phyloP scores from a whole-genome alignment of 2,888 invertebrate genomes.

The Drosophila falleni region DNA sequence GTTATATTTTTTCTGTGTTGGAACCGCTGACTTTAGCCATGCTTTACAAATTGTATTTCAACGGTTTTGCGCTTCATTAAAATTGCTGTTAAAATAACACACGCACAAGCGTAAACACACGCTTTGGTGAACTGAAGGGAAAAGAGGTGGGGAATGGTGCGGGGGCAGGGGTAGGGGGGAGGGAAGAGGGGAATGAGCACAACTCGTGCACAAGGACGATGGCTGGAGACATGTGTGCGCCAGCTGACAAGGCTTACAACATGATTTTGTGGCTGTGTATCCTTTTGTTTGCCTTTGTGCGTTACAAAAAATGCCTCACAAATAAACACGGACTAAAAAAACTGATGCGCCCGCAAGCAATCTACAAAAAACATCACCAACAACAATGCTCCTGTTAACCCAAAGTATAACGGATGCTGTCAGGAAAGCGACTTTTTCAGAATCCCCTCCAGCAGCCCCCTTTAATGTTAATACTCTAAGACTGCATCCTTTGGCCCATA shows the following conservation, averaged over 20 bases:
- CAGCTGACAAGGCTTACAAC: constrained; percentile 74
- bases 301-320: constrained; percentile 40
- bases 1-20: constrained; percentile 4
- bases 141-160: not conserved
- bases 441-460: not conserved
- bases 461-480: not conserved
- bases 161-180: not conserved
- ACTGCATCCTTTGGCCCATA: not conserved
- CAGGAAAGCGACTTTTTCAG: constrained; percentile 18
- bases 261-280: constrained; percentile 69
- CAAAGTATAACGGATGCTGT: constrained; percentile 39
- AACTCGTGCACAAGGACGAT: constrained; percentile 62
- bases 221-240: constrained; percentile 49
- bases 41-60: constrained; percentile 78
- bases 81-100: constrained; percentile 80
- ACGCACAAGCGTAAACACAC: constrained; percentile 53
- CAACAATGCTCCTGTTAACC: constrained; percentile 47
- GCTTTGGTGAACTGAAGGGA: not conserved
- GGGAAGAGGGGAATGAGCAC: constrained; percentile 28
- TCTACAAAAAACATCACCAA: constrained; percentile 22
- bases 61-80: constrained; percentile 80
- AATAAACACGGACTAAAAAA: constrained; percentile 43
- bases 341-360: constrained; percentile 45
- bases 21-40: constrained; percentile 38
- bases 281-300: constrained; percentile 59